A percentile compares a stretch with the other conserved stretches of the same genome.
Evolutionary conservation across 2,113 vertebrate species (phyloP).

Genomic region (Platysteira castanea): DNA sequence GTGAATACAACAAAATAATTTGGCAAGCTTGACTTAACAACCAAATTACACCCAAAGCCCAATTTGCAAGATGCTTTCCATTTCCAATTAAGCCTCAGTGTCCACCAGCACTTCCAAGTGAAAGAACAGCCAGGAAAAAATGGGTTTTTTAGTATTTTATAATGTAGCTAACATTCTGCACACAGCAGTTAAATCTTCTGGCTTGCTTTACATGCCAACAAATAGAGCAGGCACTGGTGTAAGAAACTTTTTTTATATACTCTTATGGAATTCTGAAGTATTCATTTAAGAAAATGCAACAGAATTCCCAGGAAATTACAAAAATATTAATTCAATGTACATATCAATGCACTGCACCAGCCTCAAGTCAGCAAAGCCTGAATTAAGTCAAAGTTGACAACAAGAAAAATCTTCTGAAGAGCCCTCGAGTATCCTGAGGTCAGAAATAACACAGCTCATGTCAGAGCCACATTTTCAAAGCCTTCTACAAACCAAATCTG

Average conservation of each 20-base stretch:
- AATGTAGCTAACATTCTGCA: background rate
- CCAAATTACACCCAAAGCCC: background rate
- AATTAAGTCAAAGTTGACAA: background rate
- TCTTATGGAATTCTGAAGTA: background rate
- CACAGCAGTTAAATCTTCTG: background rate
- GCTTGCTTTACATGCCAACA: background rate
- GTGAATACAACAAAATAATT: background rate
- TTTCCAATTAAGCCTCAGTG: background rate
- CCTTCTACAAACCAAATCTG: background rate
- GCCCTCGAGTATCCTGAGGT: background rate
- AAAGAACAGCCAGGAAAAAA: background rate
- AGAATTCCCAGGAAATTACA: background rate
- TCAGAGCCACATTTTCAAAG: background rate
- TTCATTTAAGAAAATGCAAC: background rate
- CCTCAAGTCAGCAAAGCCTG: background rate
- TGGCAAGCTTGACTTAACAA: background rate
- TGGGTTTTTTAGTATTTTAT: background rate
- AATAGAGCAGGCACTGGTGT: background rate
- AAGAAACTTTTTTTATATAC: background rate
- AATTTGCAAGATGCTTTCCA: background rate
- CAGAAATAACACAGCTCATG: background rate
- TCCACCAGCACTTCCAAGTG: background rate
- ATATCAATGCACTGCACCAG: background rate
- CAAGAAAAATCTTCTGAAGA: background rate
- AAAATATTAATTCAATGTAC: background rate